A percentile compares a stretch with the other conserved stretches of the same genome.
These are phyloP conservation scores for Odocoileus hemionus DNA, from an alignment of 2,113 vertebrate genomes.

Conservation along the genomic window DNA sequence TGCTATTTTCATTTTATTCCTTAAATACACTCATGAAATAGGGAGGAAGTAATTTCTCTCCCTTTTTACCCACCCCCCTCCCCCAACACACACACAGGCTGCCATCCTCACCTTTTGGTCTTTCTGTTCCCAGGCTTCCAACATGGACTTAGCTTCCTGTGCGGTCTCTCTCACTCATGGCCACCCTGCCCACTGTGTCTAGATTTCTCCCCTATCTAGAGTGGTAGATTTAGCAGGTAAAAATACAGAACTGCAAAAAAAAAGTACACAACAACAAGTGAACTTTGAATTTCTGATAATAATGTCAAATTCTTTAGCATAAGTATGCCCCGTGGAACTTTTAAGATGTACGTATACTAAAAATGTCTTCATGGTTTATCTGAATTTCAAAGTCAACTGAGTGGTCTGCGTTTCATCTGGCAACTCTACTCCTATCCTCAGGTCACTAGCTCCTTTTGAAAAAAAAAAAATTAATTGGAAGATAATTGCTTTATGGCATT, in stretches of 20 bases:
- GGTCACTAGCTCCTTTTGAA: not conserved
- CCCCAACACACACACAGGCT: no score
- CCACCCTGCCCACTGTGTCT: not conserved
- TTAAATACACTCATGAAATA: not conserved
- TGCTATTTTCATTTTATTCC: slow-evolving; percentile 21
- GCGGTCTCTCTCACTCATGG: not conserved
- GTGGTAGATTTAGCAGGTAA: not conserved
- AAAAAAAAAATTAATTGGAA: not conserved
- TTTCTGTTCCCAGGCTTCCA: not conserved
- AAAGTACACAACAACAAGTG: not conserved
- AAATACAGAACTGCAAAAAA: not conserved
- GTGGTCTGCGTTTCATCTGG: not conserved
- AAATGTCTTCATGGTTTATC: not conserved
- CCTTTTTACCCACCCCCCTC: not conserved
- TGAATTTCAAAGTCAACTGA: not conserved
- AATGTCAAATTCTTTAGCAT: not conserved
- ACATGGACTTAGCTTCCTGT: accelerated
- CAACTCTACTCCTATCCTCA: not conserved
- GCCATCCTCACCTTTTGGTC: not conserved
- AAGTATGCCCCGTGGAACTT: not conserved
- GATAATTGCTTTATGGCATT: not conserved
- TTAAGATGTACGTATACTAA: not conserved
- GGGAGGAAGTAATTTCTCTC: not conserved
- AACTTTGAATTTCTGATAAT: not conserved
- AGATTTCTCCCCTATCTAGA: not conserved